A percentile compares a stretch with the other conserved stretches of the same genome.
Conservation (phyloP, 2,797 vertebrate genomes). For the Geotrypetes seraphini region DNA sequence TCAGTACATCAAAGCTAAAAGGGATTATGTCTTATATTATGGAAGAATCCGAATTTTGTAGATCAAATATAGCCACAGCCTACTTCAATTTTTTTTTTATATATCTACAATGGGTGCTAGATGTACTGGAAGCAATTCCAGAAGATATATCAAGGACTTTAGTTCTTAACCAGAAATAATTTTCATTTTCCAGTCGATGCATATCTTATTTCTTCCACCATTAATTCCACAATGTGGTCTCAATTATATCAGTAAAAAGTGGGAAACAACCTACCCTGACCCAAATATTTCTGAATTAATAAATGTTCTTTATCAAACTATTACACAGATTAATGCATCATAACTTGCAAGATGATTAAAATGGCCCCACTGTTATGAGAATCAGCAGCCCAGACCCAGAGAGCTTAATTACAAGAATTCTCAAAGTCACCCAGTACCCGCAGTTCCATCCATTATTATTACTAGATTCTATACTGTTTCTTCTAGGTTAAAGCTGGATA, state of each 20-base stretch:
- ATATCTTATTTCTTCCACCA: slow-evolving; percentile 63
- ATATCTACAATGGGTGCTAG: slow-evolving; percentile 9
- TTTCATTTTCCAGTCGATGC: slow-evolving; percentile 60
- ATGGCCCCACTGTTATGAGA: slow-evolving; percentile 50
- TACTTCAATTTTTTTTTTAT: neutral
- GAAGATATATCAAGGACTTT: slow-evolving; percentile 36
- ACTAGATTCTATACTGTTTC: slow-evolving; percentile 8
- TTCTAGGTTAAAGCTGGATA: slow-evolving; percentile 26
- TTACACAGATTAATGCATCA: slow-evolving; percentile 55
- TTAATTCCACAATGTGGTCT: slow-evolving; percentile 55
- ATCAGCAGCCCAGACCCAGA: slow-evolving; percentile 29
- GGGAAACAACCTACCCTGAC: slow-evolving; percentile 47
- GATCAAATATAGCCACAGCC: too few species aligned
- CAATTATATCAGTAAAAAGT: slow-evolving; percentile 47
- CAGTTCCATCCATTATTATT: slow-evolving; percentile 32
- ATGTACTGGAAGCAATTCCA: slow-evolving; percentile 20
- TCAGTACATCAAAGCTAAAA: too few species aligned
- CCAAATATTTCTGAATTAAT: slow-evolving; percentile 51
- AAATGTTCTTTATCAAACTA: slow-evolving; percentile 55
- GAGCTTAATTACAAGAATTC: slow-evolving; percentile 47
- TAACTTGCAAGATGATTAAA: slow-evolving; percentile 55
- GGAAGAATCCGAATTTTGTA: too few species aligned
- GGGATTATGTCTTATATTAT: too few species aligned
- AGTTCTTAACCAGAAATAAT: slow-evolving; percentile 48
- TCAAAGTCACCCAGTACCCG: slow-evolving; percentile 40